phyloP scores from a whole-genome alignment of 2,888 invertebrate species.

The Meiosimyza platycephala region DNA sequence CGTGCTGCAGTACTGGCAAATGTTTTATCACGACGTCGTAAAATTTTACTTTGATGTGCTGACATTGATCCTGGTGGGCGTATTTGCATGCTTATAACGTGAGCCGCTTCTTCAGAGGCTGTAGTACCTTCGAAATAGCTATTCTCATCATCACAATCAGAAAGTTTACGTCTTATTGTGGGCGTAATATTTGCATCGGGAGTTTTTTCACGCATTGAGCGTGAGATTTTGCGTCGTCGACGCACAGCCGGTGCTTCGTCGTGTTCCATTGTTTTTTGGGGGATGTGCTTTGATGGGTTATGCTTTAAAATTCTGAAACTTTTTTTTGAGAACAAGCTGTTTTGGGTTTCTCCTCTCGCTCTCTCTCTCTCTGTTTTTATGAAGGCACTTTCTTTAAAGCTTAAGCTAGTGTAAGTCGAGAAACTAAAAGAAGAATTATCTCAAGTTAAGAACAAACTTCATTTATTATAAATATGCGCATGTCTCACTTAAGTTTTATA shows the following conservation, averaged over 20 bases:
- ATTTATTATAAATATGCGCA: too few relatives aligned
- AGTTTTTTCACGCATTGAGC: conserved; percentile 74
- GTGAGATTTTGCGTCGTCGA: conserved; percentile 72
- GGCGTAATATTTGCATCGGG: conserved; percentile 63
- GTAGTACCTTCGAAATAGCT: conserved; percentile 45
- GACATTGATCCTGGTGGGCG: conserved; percentile 57
- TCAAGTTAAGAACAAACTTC: too few relatives aligned
- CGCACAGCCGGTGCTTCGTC: conserved; percentile 68
- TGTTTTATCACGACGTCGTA: conserved; percentile 62
- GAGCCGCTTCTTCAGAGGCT: conserved; percentile 48
- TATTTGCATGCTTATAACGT: conserved; percentile 59
- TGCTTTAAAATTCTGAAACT: too few relatives aligned
- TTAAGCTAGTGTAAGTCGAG: too few relatives aligned
- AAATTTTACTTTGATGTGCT: conserved; percentile 65
- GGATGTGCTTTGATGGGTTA: conserved; percentile 39
- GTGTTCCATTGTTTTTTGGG: conserved; percentile 47
- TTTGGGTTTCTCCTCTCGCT: too few relatives aligned
- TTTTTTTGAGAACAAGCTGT: too few relatives aligned
- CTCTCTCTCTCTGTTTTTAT: too few relatives aligned
- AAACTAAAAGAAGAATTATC: too few relatives aligned
- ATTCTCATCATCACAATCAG: conserved; percentile 54
- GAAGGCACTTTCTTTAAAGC: too few relatives aligned
- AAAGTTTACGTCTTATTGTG: conserved; percentile 42
- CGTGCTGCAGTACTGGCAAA: conserved; percentile 65
- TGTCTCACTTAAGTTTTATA: too few relatives aligned